A percentile compares a stretch with the other conserved stretches of the same genome.
These are phyloP conservation scores for Serilophus lunatus DNA, from an alignment of 2,113 vertebrate species.

Conservation along the genomic window DNA sequence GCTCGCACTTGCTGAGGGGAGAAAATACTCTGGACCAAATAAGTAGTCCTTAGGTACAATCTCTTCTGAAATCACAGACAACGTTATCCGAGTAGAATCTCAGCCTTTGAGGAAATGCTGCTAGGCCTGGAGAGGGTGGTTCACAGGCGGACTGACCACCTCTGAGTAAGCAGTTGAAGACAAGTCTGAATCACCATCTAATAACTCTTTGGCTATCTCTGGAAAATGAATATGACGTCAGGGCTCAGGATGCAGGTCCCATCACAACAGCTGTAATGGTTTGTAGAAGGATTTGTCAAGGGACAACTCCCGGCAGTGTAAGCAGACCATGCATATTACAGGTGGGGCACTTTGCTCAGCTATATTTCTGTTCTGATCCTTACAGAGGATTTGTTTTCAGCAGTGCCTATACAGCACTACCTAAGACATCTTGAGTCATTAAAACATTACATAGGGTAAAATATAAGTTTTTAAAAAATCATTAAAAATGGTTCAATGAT, in stretches of 20 bases:
- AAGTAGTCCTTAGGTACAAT: neutral
- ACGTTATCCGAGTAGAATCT: neutral
- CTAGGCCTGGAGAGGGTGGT: neutral
- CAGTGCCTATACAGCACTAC: neutral
- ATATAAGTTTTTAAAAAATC: neutral
- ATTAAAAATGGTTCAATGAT: neutral
- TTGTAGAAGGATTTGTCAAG: neutral
- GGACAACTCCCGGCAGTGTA: neutral
- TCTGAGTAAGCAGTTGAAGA: neutral
- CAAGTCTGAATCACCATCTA: neutral
- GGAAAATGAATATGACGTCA: neutral
- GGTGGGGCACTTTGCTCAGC: neutral
- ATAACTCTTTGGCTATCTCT: neutral
- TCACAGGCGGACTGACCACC: neutral
- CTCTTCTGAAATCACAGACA: neutral
- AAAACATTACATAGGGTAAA: neutral
- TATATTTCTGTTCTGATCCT: neutral
- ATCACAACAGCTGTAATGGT: neutral
- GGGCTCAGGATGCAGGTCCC: neutral
- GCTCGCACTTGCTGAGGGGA: neutral
- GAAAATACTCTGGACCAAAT: neutral
- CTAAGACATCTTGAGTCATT: neutral
- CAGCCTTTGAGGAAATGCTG: neutral
- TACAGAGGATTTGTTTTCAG: neutral
- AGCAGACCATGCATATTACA: neutral